Evolutionary conservation across 2,797 vertebrate species (phyloP).

Genomic region (Oryzias dopingdopingensis): DNA sequence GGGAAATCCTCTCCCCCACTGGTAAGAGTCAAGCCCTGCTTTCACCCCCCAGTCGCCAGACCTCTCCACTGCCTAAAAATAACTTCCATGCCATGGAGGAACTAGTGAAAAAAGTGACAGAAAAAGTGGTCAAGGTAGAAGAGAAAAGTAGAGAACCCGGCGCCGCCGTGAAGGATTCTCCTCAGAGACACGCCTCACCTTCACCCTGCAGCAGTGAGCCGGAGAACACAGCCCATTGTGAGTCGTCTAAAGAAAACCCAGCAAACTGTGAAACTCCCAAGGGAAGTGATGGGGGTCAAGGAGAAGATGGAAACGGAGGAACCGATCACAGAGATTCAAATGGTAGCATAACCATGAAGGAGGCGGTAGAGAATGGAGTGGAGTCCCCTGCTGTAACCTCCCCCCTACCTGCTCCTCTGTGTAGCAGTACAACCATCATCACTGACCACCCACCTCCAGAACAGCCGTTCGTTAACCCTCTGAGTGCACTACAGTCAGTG

Average conservation of each 20-base stretch:
- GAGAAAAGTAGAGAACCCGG: slow-evolving; percentile 92
- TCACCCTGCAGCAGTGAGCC: slow-evolving; percentile 91
- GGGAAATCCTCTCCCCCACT: slow-evolving; percentile 85
- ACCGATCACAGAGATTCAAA: slow-evolving; percentile 79
- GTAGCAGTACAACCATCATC: slow-evolving; percentile 94
- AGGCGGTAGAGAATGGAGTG: slow-evolving; percentile 86
- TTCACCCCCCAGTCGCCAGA: slow-evolving; percentile 89
- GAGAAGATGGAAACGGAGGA: slow-evolving; percentile 52
- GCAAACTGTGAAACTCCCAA: slow-evolving; percentile 81
- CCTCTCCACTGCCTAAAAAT: slow-evolving; percentile 91
- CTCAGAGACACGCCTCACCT: slow-evolving; percentile 84
- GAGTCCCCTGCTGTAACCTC: slow-evolving; percentile 80
- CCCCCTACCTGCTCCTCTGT: slow-evolving; percentile 75
- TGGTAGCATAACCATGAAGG: slow-evolving; percentile 81
- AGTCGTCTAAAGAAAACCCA: slow-evolving; percentile 81
- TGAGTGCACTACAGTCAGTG: slow-evolving; percentile 96
- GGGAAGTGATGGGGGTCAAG: slow-evolving; percentile 52
- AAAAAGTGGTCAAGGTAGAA: slow-evolving; percentile 96
- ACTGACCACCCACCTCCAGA: slow-evolving; percentile 95
- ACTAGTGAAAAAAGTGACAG: slow-evolving; percentile 95
- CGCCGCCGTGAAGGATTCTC: slow-evolving; percentile 78
- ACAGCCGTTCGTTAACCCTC: slow-evolving; percentile 96
- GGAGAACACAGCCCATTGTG: slow-evolving; percentile 83
- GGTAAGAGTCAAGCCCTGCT: slow-evolving; percentile 86
- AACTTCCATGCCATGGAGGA: slow-evolving; percentile 99